Conservation (phyloP, 2,113 vertebrate genomes). For the Cynoglossus semilaevis region DNA sequence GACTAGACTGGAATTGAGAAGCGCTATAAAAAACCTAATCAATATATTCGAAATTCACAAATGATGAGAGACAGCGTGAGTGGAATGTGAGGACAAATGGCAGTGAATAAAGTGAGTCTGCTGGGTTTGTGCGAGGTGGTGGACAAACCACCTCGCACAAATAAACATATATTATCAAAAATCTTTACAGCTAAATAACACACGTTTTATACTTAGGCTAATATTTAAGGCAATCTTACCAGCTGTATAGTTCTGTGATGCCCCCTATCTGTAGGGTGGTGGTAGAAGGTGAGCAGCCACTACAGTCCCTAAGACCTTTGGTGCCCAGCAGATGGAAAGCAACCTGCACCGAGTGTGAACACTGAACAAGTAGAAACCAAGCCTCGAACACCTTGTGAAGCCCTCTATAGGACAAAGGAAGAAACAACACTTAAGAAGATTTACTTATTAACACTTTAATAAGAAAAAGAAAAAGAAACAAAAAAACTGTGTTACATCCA, state of each 20-base stretch:
- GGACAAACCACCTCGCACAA: too few relatives aligned
- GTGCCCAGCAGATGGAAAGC: slow-evolving; percentile 79
- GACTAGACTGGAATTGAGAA: neutral
- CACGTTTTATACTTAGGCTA: too few relatives aligned
- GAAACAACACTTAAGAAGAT: slow-evolving; percentile 4
- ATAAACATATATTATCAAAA: too few relatives aligned
- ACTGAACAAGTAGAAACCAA: slow-evolving; percentile 87
- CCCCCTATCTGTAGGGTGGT: slow-evolving; percentile 81
- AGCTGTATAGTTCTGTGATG: slow-evolving; percentile 75
- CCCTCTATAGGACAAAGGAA: slow-evolving; percentile 71
- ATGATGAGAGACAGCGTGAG: slow-evolving; percentile 15
- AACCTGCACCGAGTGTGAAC: slow-evolving; percentile 85
- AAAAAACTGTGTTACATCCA: too few relatives aligned
- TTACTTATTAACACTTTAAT: too few relatives aligned
- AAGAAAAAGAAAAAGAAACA: too few relatives aligned
- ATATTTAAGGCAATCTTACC: slow-evolving; percentile 69
- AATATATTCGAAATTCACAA: slow-evolving; percentile 18
- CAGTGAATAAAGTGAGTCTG: slow-evolving; percentile 28
- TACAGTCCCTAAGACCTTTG: slow-evolving; percentile 55
- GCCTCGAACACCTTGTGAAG: slow-evolving; percentile 74
- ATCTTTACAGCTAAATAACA: too few relatives aligned
- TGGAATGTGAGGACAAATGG: slow-evolving; percentile 2
- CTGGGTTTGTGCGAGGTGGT: slow-evolving; percentile 40
- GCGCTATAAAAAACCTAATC: slow-evolving; percentile 17
- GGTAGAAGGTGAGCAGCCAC: slow-evolving; percentile 89